Evolutionary conservation across 2,888 invertebrate species (phyloP).

Genomic region (Rhogogaster chlorosoma): DNA sequence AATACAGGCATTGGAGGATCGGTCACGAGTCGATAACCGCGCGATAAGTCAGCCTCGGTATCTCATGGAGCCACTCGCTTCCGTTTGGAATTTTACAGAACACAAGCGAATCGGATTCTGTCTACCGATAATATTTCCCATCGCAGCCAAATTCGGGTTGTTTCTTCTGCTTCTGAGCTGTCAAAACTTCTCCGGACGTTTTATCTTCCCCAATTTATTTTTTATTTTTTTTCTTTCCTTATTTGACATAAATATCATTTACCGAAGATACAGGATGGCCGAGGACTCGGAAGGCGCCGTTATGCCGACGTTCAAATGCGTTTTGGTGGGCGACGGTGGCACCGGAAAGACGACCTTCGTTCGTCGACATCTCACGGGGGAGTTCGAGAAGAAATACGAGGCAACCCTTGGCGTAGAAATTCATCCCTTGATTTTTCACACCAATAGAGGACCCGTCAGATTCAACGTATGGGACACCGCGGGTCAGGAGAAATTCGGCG

Average conservation of each 20-base stretch:
- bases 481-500: constrained; percentile 85
- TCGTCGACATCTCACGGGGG: constrained; percentile 83
- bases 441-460: constrained; percentile 81
- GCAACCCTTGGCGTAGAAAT: constrained; percentile 85
- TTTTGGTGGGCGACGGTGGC: constrained; percentile 83
- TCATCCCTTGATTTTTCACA: constrained; percentile 83
- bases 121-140: neutral
- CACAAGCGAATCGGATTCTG: neutral
- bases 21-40: constrained; percentile 47
- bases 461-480: constrained; percentile 85
- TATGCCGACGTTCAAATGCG: constrained; percentile 78
- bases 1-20: constrained; percentile 53
- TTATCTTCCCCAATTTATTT: neutral
- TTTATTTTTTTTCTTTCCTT: neutral
- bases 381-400: constrained; percentile 85
- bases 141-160: neutral
- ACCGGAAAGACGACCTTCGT: constrained; percentile 85
- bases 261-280: constrained; percentile 80
- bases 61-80: neutral
- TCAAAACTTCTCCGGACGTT: neutral
- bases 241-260: neutral
- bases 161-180: neutral
- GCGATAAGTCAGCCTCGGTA: constrained; percentile 31
- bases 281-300: constrained; percentile 76
- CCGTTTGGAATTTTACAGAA: neutral